Base-by-base conservation (phyloP, 2,797 vertebrate species). In the Percopsis omiscomaycus region DNA sequence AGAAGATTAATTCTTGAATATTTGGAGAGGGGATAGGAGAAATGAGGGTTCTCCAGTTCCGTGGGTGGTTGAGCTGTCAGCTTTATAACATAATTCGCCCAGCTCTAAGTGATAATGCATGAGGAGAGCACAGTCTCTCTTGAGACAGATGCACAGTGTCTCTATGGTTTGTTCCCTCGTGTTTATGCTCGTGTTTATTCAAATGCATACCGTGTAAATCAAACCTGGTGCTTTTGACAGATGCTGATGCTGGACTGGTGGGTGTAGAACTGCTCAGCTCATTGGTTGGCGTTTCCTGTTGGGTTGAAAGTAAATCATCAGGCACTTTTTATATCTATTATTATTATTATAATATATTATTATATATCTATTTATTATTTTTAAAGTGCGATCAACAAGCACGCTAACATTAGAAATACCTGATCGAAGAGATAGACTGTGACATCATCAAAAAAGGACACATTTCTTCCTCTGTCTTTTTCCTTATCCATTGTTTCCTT, bases 401-500 rank as follows among this genome's bases (percentile, higher is more conserved):
- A 22, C 22, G 22, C 22, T 15, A 0, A 42, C 11, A 49, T 11
- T 4, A 62, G 16, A 58, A 75, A 53, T 86, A 96, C 96, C 96
- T 98, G 95, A 92, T 98, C 95, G 86, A 98, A 98, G 66, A 96
- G 93, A 90, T 96, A 96, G 83, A 98, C 93, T 11, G 95, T 97
- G 90, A 97, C 95, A 91, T 98, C 95, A 89, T 97, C 95, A 87
- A 96, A 96, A 88, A 98, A 98, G 79, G 96, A 98, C 85, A 98
- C 96, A 48, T 96, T 98, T 77, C 92, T 91, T 81, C 90, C 95
- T 85, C 89, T 93, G 90, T 95, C 94, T 75, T 88, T 91, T 66
- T 94, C 94, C 77, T 90, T 92, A 81, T 95, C 94, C 81, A 92
- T 86, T 4, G 89, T 81, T 32, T 96, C 95, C 78, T 94, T 95